A percentile compares a stretch with the other conserved stretches of the same genome.
These are phyloP conservation scores for Drosophila subobscura DNA, from an alignment of 1,140 invertebrate species.

Conservation along the genomic window DNA sequence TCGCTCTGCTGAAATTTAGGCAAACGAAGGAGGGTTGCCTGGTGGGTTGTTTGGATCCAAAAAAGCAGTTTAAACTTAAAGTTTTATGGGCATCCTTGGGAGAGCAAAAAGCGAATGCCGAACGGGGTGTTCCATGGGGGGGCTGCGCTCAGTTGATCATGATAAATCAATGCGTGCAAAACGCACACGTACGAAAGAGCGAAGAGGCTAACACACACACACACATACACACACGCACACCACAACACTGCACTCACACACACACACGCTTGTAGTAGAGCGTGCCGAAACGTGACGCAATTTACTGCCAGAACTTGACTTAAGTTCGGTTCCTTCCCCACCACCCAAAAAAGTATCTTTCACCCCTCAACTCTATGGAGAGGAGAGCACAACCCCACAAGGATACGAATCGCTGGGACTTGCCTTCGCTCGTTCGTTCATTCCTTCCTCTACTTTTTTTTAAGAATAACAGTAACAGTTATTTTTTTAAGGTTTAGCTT, in stretches of 20 bases:
- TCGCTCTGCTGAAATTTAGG: conserved; percentile 23
- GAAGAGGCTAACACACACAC: conserved; percentile 6
- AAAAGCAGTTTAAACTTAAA: conserved; percentile 73
- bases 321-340: conserved; percentile 57
- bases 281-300: conserved; percentile 79
- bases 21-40: conserved; percentile 43
- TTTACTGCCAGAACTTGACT: conserved; percentile 80
- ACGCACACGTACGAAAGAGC: conserved; percentile 71
- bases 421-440: conserved; percentile 40
- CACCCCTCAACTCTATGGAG: conserved; percentile 57
- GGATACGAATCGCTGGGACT: conserved; percentile 41
- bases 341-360: conserved; percentile 26
- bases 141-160: conserved; percentile 74
- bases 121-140: conserved; percentile 29
- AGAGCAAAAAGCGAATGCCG: background rate
- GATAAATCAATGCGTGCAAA: conserved; percentile 82
- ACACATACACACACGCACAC: conserved; percentile 6
- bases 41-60: conserved; percentile 7
- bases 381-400: conserved; percentile 55
- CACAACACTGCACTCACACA: conserved; percentile 35
- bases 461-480: conserved; percentile 80
- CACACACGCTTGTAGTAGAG: conserved; percentile 36
- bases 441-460: conserved; percentile 28
- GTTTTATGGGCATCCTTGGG: conserved; percentile 48
- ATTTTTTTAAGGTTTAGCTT: conserved; percentile 83